These are phyloP conservation scores for Gallinago stenura DNA, from an alignment of 2,797 vertebrate species.

Conservation along the genomic window DNA sequence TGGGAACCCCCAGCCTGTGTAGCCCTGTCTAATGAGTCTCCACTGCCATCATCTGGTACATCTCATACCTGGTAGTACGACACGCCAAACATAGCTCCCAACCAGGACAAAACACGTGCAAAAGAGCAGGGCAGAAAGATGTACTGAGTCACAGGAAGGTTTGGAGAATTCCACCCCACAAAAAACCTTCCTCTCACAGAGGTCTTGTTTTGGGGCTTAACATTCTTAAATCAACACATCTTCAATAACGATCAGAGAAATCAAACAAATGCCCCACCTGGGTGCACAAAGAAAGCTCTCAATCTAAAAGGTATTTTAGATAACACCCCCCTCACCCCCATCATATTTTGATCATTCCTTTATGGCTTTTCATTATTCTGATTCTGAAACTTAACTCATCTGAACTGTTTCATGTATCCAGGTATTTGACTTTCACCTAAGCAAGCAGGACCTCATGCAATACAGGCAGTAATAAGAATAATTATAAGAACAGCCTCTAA, in stretches of 20 bases:
- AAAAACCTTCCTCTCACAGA: not conserved
- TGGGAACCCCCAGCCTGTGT: not conserved
- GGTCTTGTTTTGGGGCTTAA: not conserved
- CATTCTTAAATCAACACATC: not conserved
- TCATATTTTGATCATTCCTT: not conserved
- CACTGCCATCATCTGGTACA: constrained; percentile 65
- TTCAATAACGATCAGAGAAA: not conserved
- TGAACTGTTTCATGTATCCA: not conserved
- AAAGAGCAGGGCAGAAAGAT: not conserved
- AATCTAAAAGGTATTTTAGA: not conserved
- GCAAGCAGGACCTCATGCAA: not conserved
- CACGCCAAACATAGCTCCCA: rapidly evolving
- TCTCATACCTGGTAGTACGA: not conserved
- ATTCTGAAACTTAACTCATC: not conserved
- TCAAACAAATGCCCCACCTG: not conserved
- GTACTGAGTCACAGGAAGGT: not conserved
- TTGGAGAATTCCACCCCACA: not conserved
- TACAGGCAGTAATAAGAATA: not conserved
- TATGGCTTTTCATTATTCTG: not conserved
- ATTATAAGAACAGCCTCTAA: not conserved
- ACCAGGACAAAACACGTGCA: not conserved
- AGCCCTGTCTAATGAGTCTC: not conserved
- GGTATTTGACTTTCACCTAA: not conserved
- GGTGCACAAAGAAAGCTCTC: not conserved
- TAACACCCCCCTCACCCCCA: rapidly evolving